phyloP scores from a whole-genome alignment of 2,888 invertebrate genomes.

The Gandaritis pyraliata region DNA sequence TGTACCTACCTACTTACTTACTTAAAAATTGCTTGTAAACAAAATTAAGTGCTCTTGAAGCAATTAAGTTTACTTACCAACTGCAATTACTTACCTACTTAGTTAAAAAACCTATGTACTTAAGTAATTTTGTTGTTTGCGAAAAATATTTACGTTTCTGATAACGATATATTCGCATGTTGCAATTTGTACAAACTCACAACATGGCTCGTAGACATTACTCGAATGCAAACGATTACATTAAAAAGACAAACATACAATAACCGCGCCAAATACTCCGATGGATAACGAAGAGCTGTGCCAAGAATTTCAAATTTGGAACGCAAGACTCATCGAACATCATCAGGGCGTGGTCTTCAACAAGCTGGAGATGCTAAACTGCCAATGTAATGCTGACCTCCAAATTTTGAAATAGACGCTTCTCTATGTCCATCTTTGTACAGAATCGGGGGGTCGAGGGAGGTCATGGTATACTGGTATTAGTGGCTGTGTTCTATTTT shows the following conservation, averaged over 20 bases:
- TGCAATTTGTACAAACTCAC: slow-evolving; percentile 17
- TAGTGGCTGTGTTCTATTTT: slow-evolving; percentile 65
- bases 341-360: slow-evolving; percentile 69
- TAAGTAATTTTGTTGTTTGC: background rate
- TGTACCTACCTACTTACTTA: too few species aligned
- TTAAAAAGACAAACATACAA: slow-evolving; percentile 16
- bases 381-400: slow-evolving; percentile 51
- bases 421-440: slow-evolving; percentile 20
- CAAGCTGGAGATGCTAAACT: slow-evolving; percentile 25
- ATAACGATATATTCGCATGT: slow-evolving; percentile 13
- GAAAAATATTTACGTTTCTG: slow-evolving; percentile 11
- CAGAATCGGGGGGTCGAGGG: slow-evolving; percentile 6
- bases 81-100: too few species aligned
- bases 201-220: slow-evolving; percentile 17
- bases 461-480: slow-evolving; percentile 25
- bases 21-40: too few species aligned
- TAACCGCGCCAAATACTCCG: slow-evolving; percentile 24
- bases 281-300: slow-evolving; percentile 46
- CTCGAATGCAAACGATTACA: slow-evolving; percentile 14
- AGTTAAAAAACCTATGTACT: too few species aligned
- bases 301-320: slow-evolving; percentile 65
- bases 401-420: slow-evolving; percentile 31
- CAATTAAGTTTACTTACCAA: too few species aligned
- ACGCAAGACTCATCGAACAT: slow-evolving; percentile 49
- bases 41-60: too few species aligned